Evolutionary conservation across 2,888 invertebrate genomes (phyloP).

Genomic region (Orthosia gothica): DNA sequence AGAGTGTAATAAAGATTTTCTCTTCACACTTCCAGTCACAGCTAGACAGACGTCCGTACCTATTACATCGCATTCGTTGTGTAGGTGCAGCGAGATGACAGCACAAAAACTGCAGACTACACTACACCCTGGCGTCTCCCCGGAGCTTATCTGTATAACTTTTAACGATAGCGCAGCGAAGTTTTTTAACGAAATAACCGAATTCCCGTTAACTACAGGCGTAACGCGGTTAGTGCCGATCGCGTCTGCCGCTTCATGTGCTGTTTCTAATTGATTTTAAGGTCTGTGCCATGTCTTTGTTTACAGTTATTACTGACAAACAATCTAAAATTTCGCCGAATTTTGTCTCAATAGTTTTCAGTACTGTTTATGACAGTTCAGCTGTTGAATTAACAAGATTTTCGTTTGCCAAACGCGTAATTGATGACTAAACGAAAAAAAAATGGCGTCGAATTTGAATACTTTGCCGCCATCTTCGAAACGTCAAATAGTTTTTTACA

Average conservation of each 20-base stretch:
- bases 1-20: background rate
- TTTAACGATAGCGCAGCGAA: conserved; percentile 89
- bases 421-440: conserved; percentile 30
- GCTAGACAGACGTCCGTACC: conserved; percentile 10
- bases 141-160: conserved; percentile 87
- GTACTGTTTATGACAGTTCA: conserved; percentile 28
- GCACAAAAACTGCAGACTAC: conserved; percentile 66
- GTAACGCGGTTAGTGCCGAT: conserved; percentile 80
- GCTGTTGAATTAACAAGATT: conserved; percentile 4
- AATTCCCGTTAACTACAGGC: conserved; percentile 84
- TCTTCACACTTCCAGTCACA: background rate
- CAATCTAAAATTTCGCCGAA: conserved; percentile 5
- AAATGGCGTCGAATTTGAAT: conserved; percentile 48
- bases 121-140: conserved; percentile 70
- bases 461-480: conserved; percentile 39
- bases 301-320: conserved; percentile 44
- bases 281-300: conserved; percentile 51
- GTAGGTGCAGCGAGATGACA: conserved; percentile 57
- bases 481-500: conserved; percentile 55
- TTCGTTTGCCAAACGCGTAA: conserved; percentile 19
- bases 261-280: conserved; percentile 71
- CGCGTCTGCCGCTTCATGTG: conserved; percentile 74
- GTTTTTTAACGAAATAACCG: conserved; percentile 91
- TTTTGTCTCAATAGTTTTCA: conserved; percentile 18
- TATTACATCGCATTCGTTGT: conserved; percentile 45